phyloP scores from a whole-genome alignment of 2,113 vertebrate genomes.

The Cyanoramphus novaezelandiae region DNA sequence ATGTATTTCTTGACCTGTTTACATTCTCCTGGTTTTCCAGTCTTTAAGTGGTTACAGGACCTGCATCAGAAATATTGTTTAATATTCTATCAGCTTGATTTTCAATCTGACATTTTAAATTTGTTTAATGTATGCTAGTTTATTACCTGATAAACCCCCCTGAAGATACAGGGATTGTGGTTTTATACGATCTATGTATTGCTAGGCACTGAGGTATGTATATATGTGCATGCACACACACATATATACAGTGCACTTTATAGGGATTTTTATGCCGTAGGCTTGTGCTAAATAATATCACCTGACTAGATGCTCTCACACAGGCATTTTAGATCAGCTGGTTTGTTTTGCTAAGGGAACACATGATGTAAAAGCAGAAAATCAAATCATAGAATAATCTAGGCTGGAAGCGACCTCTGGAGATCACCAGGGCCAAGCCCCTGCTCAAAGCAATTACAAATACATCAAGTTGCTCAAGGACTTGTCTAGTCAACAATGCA shows the following conservation, averaged over 20 bases:
- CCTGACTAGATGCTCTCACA: background rate
- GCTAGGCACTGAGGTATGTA: background rate
- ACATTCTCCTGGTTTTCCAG: background rate
- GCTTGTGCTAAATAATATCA: background rate
- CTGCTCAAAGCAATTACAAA: slow-evolving; percentile 4
- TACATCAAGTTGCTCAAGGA: background rate
- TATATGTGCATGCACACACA: background rate
- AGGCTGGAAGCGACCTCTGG: background rate
- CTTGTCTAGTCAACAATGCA: background rate
- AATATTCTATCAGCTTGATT: background rate
- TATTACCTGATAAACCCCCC: background rate
- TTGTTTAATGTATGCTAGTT: background rate
- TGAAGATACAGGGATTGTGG: background rate
- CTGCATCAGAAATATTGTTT: background rate
- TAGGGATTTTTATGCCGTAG: rapidly evolving
- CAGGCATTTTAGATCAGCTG: too few species aligned
- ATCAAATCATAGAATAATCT: background rate
- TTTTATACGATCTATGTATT: background rate
- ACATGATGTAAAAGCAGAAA: background rate
- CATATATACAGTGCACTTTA: background rate
- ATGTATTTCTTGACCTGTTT: background rate
- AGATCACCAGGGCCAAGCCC: background rate
- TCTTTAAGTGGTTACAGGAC: background rate
- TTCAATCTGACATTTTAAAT: background rate
- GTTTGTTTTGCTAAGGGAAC: background rate